Conservation (phyloP, 2,113 vertebrate genomes). For the Tretioscincus oriximinensis region DNA sequence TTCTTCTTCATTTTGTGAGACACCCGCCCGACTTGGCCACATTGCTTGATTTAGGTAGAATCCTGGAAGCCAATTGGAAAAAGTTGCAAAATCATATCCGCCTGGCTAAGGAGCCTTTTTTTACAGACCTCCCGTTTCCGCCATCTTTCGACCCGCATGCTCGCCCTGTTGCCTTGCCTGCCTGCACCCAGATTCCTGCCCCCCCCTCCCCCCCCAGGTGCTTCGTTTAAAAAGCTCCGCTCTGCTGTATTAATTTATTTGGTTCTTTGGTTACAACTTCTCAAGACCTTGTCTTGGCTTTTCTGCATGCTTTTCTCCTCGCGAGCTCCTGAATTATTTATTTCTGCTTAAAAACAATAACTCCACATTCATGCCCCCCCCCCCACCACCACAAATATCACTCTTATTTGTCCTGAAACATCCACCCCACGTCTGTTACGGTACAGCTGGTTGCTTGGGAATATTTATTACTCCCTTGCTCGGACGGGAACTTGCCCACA, state of each 20-base stretch:
- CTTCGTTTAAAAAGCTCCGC: conserved; percentile 23
- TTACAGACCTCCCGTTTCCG: conserved; percentile 41
- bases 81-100: not conserved
- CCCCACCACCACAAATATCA: conserved; percentile 23
- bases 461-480: not conserved
- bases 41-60: not conserved
- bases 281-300: conserved; percentile 40
- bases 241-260: conserved; percentile 52
- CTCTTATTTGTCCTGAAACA: conserved; percentile 2
- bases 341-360: conserved; percentile 18
- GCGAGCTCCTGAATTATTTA: not conserved
- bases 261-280: conserved; percentile 30
- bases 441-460: not conserved
- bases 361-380: not conserved
- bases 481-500: not conserved
- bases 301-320: not conserved
- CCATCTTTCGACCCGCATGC: conserved; percentile 58
- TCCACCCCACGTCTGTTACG: not conserved
- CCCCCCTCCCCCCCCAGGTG: not conserved
- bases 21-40: not conserved
- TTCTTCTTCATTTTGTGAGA: not conserved
- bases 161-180: conserved; percentile 63
- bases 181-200: conserved; percentile 41
- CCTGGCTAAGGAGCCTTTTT: conserved; percentile 32
- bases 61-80: not conserved